Base-by-base conservation (phyloP, 2,113 vertebrate species). In the Syngnathus scovelli region DNA sequence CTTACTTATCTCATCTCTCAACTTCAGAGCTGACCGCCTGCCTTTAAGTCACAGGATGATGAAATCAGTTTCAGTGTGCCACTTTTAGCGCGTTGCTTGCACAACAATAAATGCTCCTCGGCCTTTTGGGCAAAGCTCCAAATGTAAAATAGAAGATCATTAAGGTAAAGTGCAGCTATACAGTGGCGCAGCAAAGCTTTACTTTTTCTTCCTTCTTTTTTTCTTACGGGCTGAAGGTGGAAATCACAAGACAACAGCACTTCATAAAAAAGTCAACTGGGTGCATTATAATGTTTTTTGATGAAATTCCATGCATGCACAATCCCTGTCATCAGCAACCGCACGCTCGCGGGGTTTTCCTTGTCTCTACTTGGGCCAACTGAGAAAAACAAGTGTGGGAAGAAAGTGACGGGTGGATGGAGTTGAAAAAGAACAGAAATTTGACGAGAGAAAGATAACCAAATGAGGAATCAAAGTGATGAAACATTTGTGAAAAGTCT, bases 401-500 rank as follows among this genome's bases (percentile, higher is more conserved):
- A 56, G 5, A 56, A 64, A 58, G 13, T n/a, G 15, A 6, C 27
- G 33, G 5, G 36, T 6, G 1, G 39, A 7, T 60, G 16, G 51
- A 63, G 41, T 2, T 69, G 61, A 66, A 10, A 70, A 39, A 55
- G 12, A 54, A 37, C 48, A 21, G 69, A 51, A 65, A 52, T 52
- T 9, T 18, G 23, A 56, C 18, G 60, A 41, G 65, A 52, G 63
- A 37, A 61, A 38, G 64, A 68, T 39, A 39, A 82, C 38, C 55
- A 72, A 54, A 84, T 85, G 82, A 78, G 61, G 67, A 70, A 19
- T 6, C 0, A 38, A 55, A 63, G 77, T 71, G 81, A 52, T 33
- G 27, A 33, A 33, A 33, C 27, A 33, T 33, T 33, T 33, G 27
- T 3, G 27, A 33, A 33, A 33, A 33, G 27, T 33, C 27, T 33